Evolutionary conservation across 2,888 invertebrate genomes (phyloP).

Genomic region (Pemphredon lugubris): DNA sequence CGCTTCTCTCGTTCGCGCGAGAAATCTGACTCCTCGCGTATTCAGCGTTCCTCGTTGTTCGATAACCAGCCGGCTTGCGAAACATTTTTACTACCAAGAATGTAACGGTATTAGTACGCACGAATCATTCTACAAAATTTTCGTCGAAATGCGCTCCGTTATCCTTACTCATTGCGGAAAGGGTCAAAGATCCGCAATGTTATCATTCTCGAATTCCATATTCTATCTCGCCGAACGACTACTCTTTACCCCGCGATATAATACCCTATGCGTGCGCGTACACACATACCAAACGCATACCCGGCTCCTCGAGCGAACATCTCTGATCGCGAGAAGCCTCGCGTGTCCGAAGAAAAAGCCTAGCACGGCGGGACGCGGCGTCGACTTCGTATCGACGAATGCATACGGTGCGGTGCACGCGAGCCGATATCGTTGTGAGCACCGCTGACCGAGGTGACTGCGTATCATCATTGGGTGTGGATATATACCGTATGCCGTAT

Average conservation of each 20-base stretch:
- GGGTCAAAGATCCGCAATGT: background rate
- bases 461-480: slow-evolving; percentile 42
- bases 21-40: slow-evolving; percentile 1
- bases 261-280: no score
- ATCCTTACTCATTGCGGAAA: background rate
- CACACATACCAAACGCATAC: no score
- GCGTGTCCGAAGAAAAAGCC: slow-evolving; percentile 27
- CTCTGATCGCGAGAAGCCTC: slow-evolving; percentile 26
- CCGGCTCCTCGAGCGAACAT: background rate
- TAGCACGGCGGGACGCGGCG: background rate
- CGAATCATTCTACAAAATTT: background rate
- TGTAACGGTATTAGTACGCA: background rate
- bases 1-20: slow-evolving; percentile 1
- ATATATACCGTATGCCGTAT: slow-evolving; percentile 47
- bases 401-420: slow-evolving; percentile 24
- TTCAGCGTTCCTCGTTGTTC: background rate
- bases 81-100: background rate
- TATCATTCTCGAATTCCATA: background rate
- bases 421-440: slow-evolving; percentile 35
- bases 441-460: slow-evolving; percentile 49
- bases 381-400: slow-evolving; percentile 30
- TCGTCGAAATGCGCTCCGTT: background rate
- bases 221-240: no score
- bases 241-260: no score
- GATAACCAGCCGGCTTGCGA: slow-evolving; percentile 12